Conservation (phyloP, 2,888 invertebrate genomes). For the Leucozona laternaria region DNA sequence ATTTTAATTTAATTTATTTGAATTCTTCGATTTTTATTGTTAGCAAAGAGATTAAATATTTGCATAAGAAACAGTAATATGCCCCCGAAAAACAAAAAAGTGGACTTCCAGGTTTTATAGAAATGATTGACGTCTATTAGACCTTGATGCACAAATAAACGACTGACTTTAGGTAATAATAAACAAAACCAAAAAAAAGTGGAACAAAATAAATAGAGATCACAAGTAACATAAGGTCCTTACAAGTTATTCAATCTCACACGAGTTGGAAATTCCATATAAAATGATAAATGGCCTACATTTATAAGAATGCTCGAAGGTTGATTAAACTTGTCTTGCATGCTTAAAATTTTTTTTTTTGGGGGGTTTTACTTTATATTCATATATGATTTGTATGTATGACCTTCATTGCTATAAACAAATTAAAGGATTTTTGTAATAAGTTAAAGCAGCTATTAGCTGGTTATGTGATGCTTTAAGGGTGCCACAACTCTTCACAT, state of each 20-base stretch:
- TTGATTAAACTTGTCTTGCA: background rate
- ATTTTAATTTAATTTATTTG: background rate
- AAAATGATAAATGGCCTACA: conserved; percentile 15
- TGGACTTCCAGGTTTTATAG: background rate
- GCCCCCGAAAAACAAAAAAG: background rate
- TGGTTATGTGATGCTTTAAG: background rate
- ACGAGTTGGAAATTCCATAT: background rate
- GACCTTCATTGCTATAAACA: conserved; percentile 6
- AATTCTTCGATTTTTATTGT: background rate
- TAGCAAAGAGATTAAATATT: background rate
- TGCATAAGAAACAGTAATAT: background rate
- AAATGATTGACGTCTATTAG: background rate
- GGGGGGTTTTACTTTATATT: background rate
- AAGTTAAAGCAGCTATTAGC: background rate
- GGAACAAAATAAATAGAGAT: background rate
- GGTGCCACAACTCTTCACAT: conserved; percentile 1
- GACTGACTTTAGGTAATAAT: background rate
- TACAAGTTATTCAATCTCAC: background rate
- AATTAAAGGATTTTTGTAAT: conserved; percentile 30
- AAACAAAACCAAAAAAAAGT: background rate
- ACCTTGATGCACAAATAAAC: background rate
- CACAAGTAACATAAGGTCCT: conserved; percentile 9
- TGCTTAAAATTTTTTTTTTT: background rate
- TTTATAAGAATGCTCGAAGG: background rate
- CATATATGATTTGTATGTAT: background rate